Percentiles rank a stretch among this genome's conserved stretches.
Conservation (phyloP, 2,113 vertebrate genomes). For the Loxodonta africana region DNA sequence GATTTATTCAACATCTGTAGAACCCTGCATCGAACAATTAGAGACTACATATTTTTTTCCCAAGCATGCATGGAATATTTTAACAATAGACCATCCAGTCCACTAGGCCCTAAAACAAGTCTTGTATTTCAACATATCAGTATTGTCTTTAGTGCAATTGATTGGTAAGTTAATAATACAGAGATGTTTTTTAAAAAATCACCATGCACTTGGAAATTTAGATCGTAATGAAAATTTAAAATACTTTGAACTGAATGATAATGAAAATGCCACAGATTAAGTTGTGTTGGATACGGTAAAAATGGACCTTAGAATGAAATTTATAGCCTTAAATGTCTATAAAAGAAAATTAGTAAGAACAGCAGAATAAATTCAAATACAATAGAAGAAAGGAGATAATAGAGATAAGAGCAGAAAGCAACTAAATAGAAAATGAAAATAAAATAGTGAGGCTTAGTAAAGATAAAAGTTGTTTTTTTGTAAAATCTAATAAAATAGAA, state of each 20-base stretch:
- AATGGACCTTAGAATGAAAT: neutral
- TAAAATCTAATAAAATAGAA: conserved; percentile 10
- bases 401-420: conserved; percentile 11
- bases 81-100: too few species aligned
- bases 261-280: neutral
- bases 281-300: neutral
- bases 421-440: conserved; percentile 46
- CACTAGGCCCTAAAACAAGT: too few species aligned
- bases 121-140: neutral
- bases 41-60: too few species aligned
- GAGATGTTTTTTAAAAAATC: neutral
- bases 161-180: conserved; percentile 34
- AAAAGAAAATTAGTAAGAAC: conserved; percentile 49
- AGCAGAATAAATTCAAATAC: neutral
- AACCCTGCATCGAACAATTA: too few species aligned
- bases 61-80: too few species aligned
- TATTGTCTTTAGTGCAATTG: neutral
- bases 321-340: neutral
- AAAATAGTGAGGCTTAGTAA: neutral
- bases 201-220: neutral
- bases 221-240: conserved; percentile 33
- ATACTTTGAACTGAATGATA: conserved; percentile 20
- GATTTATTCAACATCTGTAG: too few species aligned
- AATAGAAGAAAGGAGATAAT: neutral
- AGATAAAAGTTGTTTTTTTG: conserved; percentile 24